Evolutionary conservation across 2,797 vertebrate genomes (phyloP).

Genomic region (Muscicapa comitata): DNA sequence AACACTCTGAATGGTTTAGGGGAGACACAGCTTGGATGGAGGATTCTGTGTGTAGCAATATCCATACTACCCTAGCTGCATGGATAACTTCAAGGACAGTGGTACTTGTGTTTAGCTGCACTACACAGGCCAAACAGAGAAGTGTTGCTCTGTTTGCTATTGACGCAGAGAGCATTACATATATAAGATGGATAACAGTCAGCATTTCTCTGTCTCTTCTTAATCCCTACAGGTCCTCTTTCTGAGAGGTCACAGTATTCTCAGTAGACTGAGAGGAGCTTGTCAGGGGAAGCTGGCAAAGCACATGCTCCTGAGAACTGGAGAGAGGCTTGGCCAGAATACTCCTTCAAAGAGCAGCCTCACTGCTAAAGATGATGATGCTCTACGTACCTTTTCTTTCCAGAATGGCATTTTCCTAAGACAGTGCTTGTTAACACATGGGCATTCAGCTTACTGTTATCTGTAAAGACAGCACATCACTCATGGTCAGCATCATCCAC

Average conservation of each 20-base stretch:
- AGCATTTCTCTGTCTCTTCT: not conserved
- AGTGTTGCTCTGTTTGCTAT: not conserved
- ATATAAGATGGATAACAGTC: not conserved
- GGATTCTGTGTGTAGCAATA: not conserved
- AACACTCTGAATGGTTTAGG: not conserved
- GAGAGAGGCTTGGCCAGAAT: not conserved
- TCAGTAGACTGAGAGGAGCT: not conserved
- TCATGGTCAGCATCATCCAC: conserved; percentile 34
- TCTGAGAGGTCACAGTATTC: not conserved
- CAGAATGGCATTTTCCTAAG: not conserved
- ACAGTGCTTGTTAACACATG: not conserved
- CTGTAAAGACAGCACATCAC: conserved; percentile 39
- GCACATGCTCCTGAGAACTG: not conserved
- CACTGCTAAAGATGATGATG: not conserved
- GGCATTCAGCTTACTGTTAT: not conserved
- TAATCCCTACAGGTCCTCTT: not conserved
- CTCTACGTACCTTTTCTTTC: not conserved
- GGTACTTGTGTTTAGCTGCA: not conserved
- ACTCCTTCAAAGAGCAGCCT: not conserved
- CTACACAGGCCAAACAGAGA: not conserved
- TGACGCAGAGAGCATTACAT: not conserved
- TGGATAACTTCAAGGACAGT: not conserved
- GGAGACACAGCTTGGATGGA: not conserved
- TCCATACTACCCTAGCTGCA: not conserved
- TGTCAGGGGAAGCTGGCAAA: not conserved